These are phyloP conservation scores for Rhingia rostrata DNA, from an alignment of 2,888 invertebrate species.

Conservation along the genomic window DNA sequence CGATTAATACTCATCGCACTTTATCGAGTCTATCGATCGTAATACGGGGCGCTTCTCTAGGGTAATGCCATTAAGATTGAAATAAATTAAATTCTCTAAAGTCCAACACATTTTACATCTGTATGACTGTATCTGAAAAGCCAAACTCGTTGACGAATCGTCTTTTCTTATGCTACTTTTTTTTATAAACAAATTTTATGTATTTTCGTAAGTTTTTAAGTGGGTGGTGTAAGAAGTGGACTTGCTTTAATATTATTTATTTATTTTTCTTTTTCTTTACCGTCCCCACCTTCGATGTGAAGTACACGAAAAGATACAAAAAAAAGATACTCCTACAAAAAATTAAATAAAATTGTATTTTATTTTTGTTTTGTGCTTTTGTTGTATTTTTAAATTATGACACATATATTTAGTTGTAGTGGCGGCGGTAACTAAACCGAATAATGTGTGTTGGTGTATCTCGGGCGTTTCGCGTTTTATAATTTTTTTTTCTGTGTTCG, in stretches of 20 bases:
- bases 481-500: slow-evolving; percentile 11
- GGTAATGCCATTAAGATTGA: slow-evolving; percentile 46
- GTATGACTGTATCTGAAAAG: not conserved
- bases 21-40: slow-evolving; percentile 50
- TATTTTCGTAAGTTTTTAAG: slow-evolving; percentile 30
- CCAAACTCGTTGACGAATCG: slow-evolving; percentile 14
- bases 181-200: not conserved
- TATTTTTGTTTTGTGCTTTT: slow-evolving; percentile 72
- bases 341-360: slow-evolving; percentile 38
- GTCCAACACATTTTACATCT: not conserved
- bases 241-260: slow-evolving; percentile 62
- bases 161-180: not conserved
- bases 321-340: slow-evolving; percentile 44
- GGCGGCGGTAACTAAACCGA: slow-evolving; percentile 63
- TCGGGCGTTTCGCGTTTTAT: slow-evolving; percentile 46
- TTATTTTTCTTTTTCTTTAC: slow-evolving; percentile 56
- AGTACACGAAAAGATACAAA: slow-evolving; percentile 30
- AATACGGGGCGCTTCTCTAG: slow-evolving; percentile 28
- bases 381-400: slow-evolving; percentile 75
- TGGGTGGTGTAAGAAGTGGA: slow-evolving; percentile 64
- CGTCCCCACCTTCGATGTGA: slow-evolving; percentile 31
- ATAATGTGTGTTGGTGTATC: slow-evolving; percentile 65
- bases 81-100: slow-evolving; percentile 1
- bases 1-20: slow-evolving; percentile 17
- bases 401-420: slow-evolving; percentile 70